phyloP scores from a whole-genome alignment of 1,140 invertebrate genomes.

The Bicyclus anynana region DNA sequence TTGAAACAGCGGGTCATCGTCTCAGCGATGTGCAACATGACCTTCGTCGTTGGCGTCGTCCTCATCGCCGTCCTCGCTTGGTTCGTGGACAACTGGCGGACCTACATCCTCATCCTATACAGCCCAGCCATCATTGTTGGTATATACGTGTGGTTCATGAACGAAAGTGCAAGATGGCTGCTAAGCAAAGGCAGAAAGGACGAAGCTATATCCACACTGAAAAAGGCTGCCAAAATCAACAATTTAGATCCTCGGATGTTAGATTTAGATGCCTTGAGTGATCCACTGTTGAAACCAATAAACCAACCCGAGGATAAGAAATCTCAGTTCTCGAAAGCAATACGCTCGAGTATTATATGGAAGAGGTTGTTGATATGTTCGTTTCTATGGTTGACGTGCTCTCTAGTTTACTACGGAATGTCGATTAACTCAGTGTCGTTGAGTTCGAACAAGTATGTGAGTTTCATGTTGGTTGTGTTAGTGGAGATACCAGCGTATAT shows the following conservation, averaged over 20 bases:
- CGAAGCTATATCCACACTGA: conserved; percentile 83
- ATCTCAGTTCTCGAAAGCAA: conserved; percentile 54
- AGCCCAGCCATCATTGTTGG: conserved; percentile 82
- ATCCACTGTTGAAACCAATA: conserved; percentile 61
- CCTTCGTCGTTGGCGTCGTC: conserved; percentile 85
- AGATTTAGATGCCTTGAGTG: conserved; percentile 71
- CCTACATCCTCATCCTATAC: conserved; percentile 82
- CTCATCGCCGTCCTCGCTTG: conserved; percentile 83
- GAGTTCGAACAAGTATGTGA: conserved; percentile 82
- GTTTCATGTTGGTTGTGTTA: conserved; percentile 83
- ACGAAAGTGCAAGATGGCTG: conserved; percentile 90
- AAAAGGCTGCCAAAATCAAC: conserved; percentile 85
- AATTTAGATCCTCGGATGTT: conserved; percentile 78
- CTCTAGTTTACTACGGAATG: conserved; percentile 89
- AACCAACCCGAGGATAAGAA: conserved; percentile 49
- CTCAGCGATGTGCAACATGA: conserved; percentile 71
- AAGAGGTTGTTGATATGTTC: conserved; percentile 82
- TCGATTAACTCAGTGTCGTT: conserved; percentile 89
- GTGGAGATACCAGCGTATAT: conserved; percentile 87
- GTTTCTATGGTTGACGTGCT: conserved; percentile 85
- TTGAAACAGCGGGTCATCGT: conserved; percentile 65
- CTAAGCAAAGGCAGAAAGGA: conserved; percentile 85
- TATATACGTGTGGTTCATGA: conserved; percentile 90
- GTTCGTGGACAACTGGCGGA: conserved; percentile 84
- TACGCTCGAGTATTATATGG: conserved; percentile 80